A percentile compares a stretch with the other conserved stretches of the same genome.
Evolutionary conservation across 2,888 invertebrate genomes (phyloP).

Genomic region (Sminthurides aquaticus): DNA sequence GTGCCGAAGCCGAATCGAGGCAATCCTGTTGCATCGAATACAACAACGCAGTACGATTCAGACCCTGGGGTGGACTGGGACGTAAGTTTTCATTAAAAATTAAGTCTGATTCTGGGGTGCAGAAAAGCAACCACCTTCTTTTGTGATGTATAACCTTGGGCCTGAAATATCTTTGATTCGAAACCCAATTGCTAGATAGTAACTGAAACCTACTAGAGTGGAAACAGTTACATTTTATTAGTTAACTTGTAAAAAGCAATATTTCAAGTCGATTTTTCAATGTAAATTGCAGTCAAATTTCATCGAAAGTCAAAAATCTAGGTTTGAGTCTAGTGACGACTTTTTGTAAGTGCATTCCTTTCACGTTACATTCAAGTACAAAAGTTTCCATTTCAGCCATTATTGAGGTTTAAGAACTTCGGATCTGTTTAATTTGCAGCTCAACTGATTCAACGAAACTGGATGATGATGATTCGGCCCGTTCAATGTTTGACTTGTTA

Average conservation of each 20-base stretch:
- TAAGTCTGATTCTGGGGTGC: background rate
- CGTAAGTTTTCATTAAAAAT: too few relatives aligned
- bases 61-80: slow-evolving; percentile 28
- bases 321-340: slow-evolving; percentile 18
- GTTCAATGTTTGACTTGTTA: slow-evolving; percentile 17
- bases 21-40: slow-evolving; percentile 10
- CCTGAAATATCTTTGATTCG: slow-evolving; percentile 28
- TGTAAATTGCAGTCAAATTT: slow-evolving; percentile 21
- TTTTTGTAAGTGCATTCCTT: slow-evolving; percentile 17
- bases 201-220: slow-evolving; percentile 30
- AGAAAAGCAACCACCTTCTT: too few relatives aligned
- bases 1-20: slow-evolving; percentile 21
- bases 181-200: slow-evolving; percentile 39
- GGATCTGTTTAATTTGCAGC: too few relatives aligned
- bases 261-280: too few relatives aligned
- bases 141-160: slow-evolving; percentile 34
- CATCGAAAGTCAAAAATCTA: slow-evolving; percentile 6
- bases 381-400: background rate
- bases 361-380: background rate
- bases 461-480: slow-evolving; percentile 18
- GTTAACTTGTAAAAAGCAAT: too few relatives aligned
- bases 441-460: slow-evolving; percentile 14
- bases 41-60: slow-evolving; percentile 23
- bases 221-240: too few relatives aligned
- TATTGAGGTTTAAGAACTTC: background rate